Percentiles rank a stretch among this genome's conserved stretches.
Conservation (phyloP, 2,113 vertebrate genomes). For the Psilopsiagon aymara region DNA sequence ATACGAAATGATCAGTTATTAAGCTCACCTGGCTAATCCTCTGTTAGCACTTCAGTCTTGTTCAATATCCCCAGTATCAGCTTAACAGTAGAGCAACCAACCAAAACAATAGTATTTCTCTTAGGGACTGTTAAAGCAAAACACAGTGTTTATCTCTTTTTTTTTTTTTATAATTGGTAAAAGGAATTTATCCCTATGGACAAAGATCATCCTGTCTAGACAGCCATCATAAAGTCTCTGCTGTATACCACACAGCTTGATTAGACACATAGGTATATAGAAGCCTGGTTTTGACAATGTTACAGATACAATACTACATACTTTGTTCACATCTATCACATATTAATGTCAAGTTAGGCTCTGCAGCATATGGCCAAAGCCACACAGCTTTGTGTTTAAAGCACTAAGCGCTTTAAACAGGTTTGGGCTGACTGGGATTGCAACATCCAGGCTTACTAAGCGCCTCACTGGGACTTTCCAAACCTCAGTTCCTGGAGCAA, state of each 20-base stretch:
- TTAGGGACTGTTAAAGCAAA: neutral
- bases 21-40: neutral
- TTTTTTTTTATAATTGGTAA: neutral
- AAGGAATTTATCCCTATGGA: neutral
- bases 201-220: constrained; percentile 19
- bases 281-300: neutral
- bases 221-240: neutral
- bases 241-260: neutral
- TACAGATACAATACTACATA: neutral
- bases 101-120: neutral
- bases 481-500: neutral
- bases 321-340: neutral
- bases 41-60: neutral
- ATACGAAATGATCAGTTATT: neutral
- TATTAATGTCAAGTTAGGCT: neutral
- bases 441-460: neutral
- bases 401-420: neutral
- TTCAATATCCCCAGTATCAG: neutral
- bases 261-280: neutral
- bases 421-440: neutral
- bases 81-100: constrained; percentile 35
- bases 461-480: neutral
- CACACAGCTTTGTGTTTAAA: neutral
- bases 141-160: neutral
- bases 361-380: neutral